phyloP scores from a whole-genome alignment of 2,797 vertebrate species.

The Leuciscus waleckii region DNA sequence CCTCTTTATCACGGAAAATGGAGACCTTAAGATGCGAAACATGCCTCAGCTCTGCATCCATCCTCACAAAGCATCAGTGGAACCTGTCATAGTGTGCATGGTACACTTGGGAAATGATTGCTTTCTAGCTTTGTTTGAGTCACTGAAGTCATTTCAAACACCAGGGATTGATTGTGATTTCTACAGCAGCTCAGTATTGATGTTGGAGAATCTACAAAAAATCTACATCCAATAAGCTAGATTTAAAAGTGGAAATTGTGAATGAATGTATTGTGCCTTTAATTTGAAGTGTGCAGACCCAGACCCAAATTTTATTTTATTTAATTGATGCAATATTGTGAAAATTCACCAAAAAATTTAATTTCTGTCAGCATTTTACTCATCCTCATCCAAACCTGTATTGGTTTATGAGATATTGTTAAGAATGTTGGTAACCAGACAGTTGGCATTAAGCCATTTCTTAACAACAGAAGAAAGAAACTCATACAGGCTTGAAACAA shows the following conservation, averaged over 20 bases:
- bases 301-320: neutral
- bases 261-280: neutral
- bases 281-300: neutral
- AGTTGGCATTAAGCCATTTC: too few relatives aligned
- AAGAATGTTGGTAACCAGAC: too few relatives aligned
- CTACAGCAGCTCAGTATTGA: neutral
- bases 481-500: too few relatives aligned
- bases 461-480: too few relatives aligned
- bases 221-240: neutral
- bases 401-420: too few relatives aligned
- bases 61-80: slow-evolving; percentile 21
- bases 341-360: neutral
- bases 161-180: neutral
- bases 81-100: slow-evolving; percentile 12
- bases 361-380: too few relatives aligned
- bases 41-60: slow-evolving; percentile 35
- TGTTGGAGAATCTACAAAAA: neutral
- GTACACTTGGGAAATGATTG: slow-evolving; percentile 6
- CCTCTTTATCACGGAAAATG: slow-evolving; percentile 41
- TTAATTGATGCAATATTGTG: neutral
- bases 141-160: slow-evolving; percentile 11
- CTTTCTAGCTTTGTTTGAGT: slow-evolving; percentile 14
- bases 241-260: neutral
- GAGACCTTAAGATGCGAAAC: slow-evolving; percentile 44
- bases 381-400: too few relatives aligned